phyloP scores from a whole-genome alignment of 2,888 invertebrate genomes.

The Anticlea derivata region DNA sequence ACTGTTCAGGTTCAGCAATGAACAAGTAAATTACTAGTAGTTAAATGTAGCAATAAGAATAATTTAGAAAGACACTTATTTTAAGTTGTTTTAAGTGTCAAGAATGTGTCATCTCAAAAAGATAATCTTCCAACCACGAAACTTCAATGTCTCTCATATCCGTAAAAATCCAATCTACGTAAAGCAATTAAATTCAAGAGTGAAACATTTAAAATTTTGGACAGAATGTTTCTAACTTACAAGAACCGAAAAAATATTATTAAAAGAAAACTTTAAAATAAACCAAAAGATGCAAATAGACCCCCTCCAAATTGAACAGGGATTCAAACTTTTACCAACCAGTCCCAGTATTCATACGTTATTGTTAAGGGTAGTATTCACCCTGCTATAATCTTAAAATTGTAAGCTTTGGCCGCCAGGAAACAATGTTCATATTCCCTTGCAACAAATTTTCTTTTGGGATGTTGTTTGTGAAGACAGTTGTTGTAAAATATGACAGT shows the following conservation, averaged over 20 bases:
- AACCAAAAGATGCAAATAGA: slow-evolving; percentile 70
- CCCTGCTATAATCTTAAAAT: slow-evolving; percentile 8
- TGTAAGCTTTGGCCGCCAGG: slow-evolving; percentile 25
- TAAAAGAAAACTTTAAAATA: slow-evolving; percentile 44
- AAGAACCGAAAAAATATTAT: slow-evolving; percentile 41
- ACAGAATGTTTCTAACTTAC: background rate
- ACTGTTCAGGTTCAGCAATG: slow-evolving; percentile 29
- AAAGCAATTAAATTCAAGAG: background rate
- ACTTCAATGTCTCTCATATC: background rate
- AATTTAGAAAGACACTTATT: slow-evolving; percentile 5
- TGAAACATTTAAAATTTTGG: background rate
- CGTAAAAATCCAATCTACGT: background rate
- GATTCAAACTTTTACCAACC: slow-evolving; percentile 67
- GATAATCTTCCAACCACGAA: background rate
- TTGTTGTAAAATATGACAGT: slow-evolving; percentile 59
- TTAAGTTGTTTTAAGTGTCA: background rate
- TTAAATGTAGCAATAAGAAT: slow-evolving; percentile 11
- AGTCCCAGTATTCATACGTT: slow-evolving; percentile 45
- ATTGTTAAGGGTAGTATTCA: slow-evolving; percentile 30
- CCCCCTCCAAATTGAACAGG: slow-evolving; percentile 66
- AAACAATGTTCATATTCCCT: slow-evolving; percentile 37
- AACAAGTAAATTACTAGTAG: slow-evolving; percentile 25
- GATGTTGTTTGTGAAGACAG: slow-evolving; percentile 33
- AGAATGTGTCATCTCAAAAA: background rate
- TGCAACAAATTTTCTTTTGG: slow-evolving; percentile 25